Evolutionary conservation across 2,888 invertebrate species (phyloP).

Genomic region (Phrixothrix hirtus): DNA sequence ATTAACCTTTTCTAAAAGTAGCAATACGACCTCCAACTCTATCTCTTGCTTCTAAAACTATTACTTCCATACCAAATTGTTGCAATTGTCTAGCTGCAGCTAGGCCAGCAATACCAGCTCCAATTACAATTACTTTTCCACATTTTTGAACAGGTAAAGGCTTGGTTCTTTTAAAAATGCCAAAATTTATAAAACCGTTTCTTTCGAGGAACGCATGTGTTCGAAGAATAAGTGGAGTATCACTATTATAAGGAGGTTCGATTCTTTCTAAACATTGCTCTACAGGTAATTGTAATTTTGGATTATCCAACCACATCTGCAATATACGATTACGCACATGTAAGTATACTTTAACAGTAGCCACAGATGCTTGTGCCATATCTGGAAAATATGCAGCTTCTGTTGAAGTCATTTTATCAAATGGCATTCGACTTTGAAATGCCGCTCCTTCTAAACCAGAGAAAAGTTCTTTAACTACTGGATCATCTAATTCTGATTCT

Average conservation of each 20-base stretch:
- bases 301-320: conserved; percentile 95
- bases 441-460: conserved; percentile 82
- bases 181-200: conserved; percentile 97
- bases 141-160: conserved; percentile 68
- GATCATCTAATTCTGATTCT: conserved; percentile 70
- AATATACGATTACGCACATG: conserved; percentile 89
- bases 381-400: conserved; percentile 95
- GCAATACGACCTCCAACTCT: conserved; percentile 96
- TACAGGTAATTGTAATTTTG: conserved; percentile 85
- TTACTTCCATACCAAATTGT: conserved; percentile 95
- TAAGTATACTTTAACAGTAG: conserved; percentile 84
- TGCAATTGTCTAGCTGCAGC: conserved; percentile 93
- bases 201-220: conserved; percentile 91
- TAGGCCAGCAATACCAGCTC: conserved; percentile 88
- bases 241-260: conserved; percentile 91
- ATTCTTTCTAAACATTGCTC: conserved; percentile 82
- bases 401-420: conserved; percentile 90
- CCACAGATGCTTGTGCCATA: conserved; percentile 79
- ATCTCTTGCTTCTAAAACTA: conserved; percentile 85
- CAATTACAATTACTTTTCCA: conserved; percentile 68
- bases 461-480: conserved; percentile 57
- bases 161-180: conserved; percentile 87
- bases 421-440: conserved; percentile 90
- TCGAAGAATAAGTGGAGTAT: conserved; percentile 79
- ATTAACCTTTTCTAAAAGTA: conserved; percentile 86